Evolutionary conservation across 2,888 invertebrate species (phyloP).

Genomic region (Acholoe squamosa): DNA sequence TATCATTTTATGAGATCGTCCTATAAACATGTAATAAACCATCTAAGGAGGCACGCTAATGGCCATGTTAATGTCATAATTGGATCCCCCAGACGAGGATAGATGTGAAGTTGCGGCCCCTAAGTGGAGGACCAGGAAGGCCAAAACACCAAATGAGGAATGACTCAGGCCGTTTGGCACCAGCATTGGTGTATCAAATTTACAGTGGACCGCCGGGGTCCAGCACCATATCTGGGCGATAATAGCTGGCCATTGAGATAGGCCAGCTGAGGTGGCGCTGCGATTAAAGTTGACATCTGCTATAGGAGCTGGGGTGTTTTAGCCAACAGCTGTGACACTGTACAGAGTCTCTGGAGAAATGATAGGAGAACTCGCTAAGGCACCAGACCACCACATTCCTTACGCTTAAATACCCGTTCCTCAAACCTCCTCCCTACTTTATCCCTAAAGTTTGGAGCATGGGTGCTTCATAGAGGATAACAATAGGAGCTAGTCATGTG

Average conservation of each 20-base stretch:
- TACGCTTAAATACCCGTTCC: background rate
- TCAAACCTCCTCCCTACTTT: background rate
- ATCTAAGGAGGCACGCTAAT: background rate
- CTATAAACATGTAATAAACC: background rate
- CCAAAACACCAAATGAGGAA: background rate
- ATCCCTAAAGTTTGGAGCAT: background rate
- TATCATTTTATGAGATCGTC: background rate
- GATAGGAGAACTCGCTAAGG: background rate
- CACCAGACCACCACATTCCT: no score
- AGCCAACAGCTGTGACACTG: background rate
- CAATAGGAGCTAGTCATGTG: background rate
- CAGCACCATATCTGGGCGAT: background rate
- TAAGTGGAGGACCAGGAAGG: background rate
- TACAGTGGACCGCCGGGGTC: background rate
- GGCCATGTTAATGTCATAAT: conserved; percentile 25
- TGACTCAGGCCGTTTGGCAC: background rate
- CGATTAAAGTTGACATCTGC: conserved; percentile 38
- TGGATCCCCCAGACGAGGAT: background rate
- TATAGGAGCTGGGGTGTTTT: background rate
- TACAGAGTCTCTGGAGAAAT: background rate
- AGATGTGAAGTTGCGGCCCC: background rate
- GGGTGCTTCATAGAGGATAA: conserved; percentile 6
- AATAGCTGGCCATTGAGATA: conserved; percentile 13
- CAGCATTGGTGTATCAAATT: conserved; percentile 1
- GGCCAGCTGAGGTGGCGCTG: background rate